Conservation (phyloP, 2,888 invertebrate species). For the Drosophila basisetae region DNA sequence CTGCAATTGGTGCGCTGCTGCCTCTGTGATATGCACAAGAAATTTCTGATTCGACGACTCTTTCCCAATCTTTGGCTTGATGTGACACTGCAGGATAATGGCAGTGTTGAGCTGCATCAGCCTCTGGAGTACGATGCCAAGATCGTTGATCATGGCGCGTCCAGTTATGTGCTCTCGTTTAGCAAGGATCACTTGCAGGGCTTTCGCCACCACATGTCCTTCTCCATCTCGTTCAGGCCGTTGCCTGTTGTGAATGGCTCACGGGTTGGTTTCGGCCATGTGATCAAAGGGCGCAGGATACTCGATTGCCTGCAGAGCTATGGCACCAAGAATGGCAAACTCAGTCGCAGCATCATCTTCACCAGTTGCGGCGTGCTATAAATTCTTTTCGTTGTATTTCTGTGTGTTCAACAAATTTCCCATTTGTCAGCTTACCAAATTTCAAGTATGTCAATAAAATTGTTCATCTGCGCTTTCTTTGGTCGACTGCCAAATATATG, state of each 20-base stretch:
- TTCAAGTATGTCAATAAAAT: slow-evolving; percentile 10
- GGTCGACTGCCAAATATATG: slow-evolving; percentile 28
- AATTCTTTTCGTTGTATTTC: neutral
- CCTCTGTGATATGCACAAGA: slow-evolving; percentile 30
- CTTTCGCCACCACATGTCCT: slow-evolving; percentile 51
- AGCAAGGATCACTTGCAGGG: slow-evolving; percentile 54
- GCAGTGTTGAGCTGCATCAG: slow-evolving; percentile 31
- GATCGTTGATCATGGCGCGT: slow-evolving; percentile 59
- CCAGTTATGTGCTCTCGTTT: slow-evolving; percentile 61
- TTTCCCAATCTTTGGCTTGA: slow-evolving; percentile 77
- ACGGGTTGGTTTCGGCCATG: slow-evolving; percentile 76
- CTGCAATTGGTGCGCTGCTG: slow-evolving; percentile 65
- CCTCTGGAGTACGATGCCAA: slow-evolving; percentile 65
- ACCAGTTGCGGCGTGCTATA: slow-evolving; percentile 69
- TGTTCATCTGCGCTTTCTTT: neutral
- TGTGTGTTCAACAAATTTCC: neutral
- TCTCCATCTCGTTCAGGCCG: slow-evolving; percentile 78
- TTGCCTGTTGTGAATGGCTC: slow-evolving; percentile 68
- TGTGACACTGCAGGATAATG: slow-evolving; percentile 38
- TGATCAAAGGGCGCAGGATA: slow-evolving; percentile 70
- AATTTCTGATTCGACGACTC: slow-evolving; percentile 57
- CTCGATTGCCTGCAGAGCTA: slow-evolving; percentile 70
- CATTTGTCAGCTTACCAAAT: slow-evolving; percentile 1
- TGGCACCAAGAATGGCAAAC: slow-evolving; percentile 81
- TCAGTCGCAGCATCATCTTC: slow-evolving; percentile 67